Percentiles rank a stretch among this genome's conserved stretches.
phyloP scores from a whole-genome alignment of 2,113 vertebrate species.

The Austrofundulus limnaeus region DNA sequence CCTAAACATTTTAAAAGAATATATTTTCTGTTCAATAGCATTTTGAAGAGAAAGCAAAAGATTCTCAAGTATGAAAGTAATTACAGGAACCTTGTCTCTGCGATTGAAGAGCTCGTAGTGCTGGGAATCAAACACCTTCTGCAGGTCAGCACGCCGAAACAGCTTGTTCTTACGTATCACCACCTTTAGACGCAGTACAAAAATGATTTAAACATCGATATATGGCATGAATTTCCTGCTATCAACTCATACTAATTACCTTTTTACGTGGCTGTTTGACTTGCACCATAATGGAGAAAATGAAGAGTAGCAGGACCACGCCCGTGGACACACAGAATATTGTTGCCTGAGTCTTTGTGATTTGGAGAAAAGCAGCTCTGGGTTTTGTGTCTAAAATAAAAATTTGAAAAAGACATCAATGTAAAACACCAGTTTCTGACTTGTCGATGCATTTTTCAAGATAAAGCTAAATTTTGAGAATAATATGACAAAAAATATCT shows the following conservation, averaged over 20 bases:
- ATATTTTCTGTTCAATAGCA: too few species aligned
- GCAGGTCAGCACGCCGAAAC: conserved; percentile 88
- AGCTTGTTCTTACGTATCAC: conserved; percentile 86
- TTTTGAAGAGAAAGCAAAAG: neutral
- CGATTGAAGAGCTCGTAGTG: conserved; percentile 94
- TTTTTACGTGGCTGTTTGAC: conserved; percentile 96
- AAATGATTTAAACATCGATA: neutral
- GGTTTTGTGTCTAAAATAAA: conserved; percentile 85
- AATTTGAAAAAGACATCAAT: conserved; percentile 2
- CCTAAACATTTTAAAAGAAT: too few species aligned
- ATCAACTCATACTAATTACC: conserved; percentile 47
- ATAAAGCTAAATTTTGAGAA: neutral
- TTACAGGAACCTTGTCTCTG: conserved; percentile 80
- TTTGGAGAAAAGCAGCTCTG: conserved; percentile 86
- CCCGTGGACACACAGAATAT: conserved; percentile 91
- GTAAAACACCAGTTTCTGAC: conserved; percentile 18
- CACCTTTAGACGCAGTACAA: conserved; percentile 63
- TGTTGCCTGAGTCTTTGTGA: conserved; percentile 91
- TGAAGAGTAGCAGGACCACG: conserved; percentile 90
- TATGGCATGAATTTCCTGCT: neutral
- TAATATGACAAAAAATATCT: neutral
- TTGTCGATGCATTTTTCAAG: neutral
- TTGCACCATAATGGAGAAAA: conserved; percentile 93
- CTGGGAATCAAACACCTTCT: conserved; percentile 92
- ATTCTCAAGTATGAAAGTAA: neutral